phyloP scores from a whole-genome alignment of 64 coral and sea anemone species.

The Pocillopora damicornis region DNA sequence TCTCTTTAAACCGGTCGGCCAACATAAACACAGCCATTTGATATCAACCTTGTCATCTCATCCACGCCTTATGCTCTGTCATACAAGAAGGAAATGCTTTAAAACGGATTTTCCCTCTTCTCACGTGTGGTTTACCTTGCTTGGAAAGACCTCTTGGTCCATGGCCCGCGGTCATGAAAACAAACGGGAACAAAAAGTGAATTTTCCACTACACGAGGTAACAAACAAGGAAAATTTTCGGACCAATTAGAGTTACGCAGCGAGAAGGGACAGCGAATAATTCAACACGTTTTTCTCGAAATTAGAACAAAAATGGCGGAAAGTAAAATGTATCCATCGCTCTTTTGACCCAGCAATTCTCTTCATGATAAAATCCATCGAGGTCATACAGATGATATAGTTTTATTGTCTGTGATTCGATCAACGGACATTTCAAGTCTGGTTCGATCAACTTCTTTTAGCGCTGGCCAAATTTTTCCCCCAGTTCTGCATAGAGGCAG shows the following conservation, averaged over 20 bases:
- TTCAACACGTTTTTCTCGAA: not conserved
- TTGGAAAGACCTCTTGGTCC: not conserved
- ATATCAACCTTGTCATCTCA: no score
- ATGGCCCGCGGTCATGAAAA: not conserved
- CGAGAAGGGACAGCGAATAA: not conserved
- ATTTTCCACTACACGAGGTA: not conserved
- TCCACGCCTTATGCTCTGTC: no score
- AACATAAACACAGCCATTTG: no score
- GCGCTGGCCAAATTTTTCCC: no score
- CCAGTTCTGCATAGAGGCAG: no score
- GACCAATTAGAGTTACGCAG: not conserved
- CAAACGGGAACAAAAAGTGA: conserved; percentile 5
- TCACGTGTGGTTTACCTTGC: not conserved
- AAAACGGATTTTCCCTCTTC: not conserved
- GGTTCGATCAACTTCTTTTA: no score
- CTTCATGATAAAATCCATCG: no score
- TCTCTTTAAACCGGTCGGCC: no score
- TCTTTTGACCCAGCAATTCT: not conserved
- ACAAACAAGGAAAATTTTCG: conserved; percentile 3
- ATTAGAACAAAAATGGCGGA: not conserved
- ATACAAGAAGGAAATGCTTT: no score
- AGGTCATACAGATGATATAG: no score
- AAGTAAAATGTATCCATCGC: not conserved
- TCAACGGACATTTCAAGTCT: no score
- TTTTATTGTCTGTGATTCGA: no score